Percentiles rank a stretch among this genome's conserved stretches.
Conservation (phyloP, 2,888 invertebrate genomes). For the Panzeria rudis region DNA sequence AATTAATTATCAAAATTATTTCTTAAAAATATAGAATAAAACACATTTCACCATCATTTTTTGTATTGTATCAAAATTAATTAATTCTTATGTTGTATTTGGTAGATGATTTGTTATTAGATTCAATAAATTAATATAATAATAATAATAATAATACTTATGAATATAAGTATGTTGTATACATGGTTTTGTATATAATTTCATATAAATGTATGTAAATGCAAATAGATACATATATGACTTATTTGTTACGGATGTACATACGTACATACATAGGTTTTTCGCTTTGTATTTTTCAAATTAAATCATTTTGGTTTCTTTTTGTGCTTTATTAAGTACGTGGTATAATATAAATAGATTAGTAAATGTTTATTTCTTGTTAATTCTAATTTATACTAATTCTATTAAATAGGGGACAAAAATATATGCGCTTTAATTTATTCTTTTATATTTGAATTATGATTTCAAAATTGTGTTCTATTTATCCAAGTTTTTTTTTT, state of each 20-base stretch:
- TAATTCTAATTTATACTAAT: constrained; percentile 16
- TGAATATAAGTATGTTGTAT: constrained; percentile 36
- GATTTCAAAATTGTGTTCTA: constrained; percentile 40
- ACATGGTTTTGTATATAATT: constrained; percentile 15
- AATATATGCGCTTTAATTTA: constrained; percentile 53
- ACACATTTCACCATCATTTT: constrained; percentile 20
- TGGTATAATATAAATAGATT: constrained; percentile 51
- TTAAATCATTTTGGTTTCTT: constrained; percentile 28
- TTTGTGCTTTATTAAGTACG: constrained; percentile 55
- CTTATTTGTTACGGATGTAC: background rate
- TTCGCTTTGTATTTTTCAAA: constrained; percentile 21
- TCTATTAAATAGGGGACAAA: constrained; percentile 54
- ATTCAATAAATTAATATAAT: constrained; percentile 44
- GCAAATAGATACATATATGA: constrained; percentile 28
- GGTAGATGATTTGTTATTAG: constrained; percentile 41
- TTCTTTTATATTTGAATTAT: background rate
- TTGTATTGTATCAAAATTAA: constrained; percentile 72
- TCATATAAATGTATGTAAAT: constrained; percentile 30
- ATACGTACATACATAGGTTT: background rate
- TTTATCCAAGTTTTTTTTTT: constrained; percentile 7
- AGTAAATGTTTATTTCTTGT: constrained; percentile 34
- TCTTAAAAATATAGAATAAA: constrained; percentile 38
- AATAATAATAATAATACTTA: constrained; percentile 52
- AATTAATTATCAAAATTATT: background rate
- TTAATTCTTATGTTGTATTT: constrained; percentile 65